Evolutionary conservation across 2,113 vertebrate species (phyloP).

Genomic region (Alethe diademata): DNA sequence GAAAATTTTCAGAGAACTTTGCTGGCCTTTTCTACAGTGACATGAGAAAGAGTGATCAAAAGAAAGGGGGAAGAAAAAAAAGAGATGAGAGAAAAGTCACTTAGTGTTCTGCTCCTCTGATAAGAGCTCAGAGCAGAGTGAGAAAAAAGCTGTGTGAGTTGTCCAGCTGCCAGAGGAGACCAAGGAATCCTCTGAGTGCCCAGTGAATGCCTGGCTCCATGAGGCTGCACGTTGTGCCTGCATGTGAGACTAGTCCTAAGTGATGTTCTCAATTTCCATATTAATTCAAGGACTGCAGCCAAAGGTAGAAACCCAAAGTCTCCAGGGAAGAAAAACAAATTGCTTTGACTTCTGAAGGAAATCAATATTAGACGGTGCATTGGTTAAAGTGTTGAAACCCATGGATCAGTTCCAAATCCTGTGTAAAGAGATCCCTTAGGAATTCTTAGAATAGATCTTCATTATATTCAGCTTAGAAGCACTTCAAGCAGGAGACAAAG

Average conservation of each 20-base stretch:
- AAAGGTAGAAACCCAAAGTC: constrained; percentile 24
- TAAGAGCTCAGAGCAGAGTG: neutral
- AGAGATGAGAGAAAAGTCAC: neutral
- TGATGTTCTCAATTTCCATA: constrained; percentile 29
- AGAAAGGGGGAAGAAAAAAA: neutral
- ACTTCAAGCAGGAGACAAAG: neutral
- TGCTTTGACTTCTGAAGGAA: constrained; percentile 29
- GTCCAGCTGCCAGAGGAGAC: neutral
- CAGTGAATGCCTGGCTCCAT: neutral
- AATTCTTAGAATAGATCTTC: constrained; percentile 39
- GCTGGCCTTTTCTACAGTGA: neutral
- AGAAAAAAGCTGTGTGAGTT: neutral
- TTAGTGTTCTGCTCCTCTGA: neutral
- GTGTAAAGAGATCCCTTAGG: constrained; percentile 25
- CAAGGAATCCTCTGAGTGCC: neutral
- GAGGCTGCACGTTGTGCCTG: neutral
- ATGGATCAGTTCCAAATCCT: constrained; percentile 38
- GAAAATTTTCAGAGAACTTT: neutral
- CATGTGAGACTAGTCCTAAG: neutral
- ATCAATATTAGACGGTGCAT: constrained; percentile 17
- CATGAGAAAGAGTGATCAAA: neutral
- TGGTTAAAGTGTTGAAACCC: constrained; percentile 40
- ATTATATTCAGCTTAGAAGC: constrained; percentile 31
- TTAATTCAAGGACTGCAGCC: constrained; percentile 46
- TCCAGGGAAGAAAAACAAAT: constrained; percentile 45